Percentiles rank a stretch among this genome's conserved stretches.
phyloP scores from a whole-genome alignment of 1,140 invertebrate species.

The Rhagoletis pomonella region DNA sequence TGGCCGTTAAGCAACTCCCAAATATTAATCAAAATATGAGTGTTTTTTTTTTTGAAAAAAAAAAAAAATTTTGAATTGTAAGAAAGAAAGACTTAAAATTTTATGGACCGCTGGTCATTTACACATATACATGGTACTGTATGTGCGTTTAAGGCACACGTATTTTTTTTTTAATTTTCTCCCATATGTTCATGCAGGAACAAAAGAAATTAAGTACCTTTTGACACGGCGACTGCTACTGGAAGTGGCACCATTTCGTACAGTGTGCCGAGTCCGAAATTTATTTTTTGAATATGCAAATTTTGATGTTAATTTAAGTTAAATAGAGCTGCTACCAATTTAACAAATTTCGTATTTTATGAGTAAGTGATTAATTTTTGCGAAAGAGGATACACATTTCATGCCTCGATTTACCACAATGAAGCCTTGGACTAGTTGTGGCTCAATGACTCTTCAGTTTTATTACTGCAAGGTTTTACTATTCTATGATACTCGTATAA shows the following conservation, averaged over 20 bases:
- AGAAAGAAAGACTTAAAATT: neutral
- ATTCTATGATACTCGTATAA: no score
- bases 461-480: no score
- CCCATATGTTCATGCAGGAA: no score
- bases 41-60: neutral
- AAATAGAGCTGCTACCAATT: no score
- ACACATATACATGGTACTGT: neutral
- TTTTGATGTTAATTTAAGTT: no score
- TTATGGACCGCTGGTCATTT: neutral
- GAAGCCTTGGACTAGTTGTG: no score
- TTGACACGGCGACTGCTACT: slow-evolving; percentile 27
- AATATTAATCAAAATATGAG: neutral
- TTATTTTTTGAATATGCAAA: no score
- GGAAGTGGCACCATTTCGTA: slow-evolving; percentile 11
- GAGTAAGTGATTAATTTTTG: no score
- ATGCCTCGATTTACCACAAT: no score
- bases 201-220: slow-evolving; percentile 11
- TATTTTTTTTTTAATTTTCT: neutral
- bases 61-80: neutral
- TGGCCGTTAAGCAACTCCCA: neutral
- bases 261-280: neutral
- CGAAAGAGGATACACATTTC: no score
- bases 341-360: no score
- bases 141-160: slow-evolving; percentile 13
- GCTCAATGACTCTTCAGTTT: no score